Base-by-base conservation (phyloP, 2,797 vertebrate genomes). In the Xenops minutus region DNA sequence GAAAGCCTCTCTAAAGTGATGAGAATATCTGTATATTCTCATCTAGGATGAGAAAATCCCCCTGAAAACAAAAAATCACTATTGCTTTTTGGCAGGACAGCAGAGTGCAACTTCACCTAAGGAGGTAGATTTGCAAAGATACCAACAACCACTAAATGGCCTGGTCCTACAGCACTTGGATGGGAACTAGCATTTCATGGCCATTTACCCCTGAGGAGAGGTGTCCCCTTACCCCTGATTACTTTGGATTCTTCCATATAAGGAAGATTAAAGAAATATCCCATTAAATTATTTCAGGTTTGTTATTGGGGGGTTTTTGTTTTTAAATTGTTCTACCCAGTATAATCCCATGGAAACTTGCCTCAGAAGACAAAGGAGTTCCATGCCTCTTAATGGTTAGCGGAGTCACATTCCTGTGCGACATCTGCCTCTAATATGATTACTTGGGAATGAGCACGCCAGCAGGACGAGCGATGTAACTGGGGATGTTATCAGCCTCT, bases 1-100 rank as follows among this genome's bases (percentile, higher is more conserved):
- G 49, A 96, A 96, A 88, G 52, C 36, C 30, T 92, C 61, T 92
- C 88, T 82, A 94, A 93, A 92, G 72, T 54, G 44, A 89, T 83
- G 88, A 84, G 94, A 93, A 92, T 96, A 82, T 88, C 36, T 88
- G 69, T 75, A 37, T 77, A 91, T 75, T 88, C 87, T 95, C 93
- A 88, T 89, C 30, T 58, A 93, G 80, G 9, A 87, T 88, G 92
- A 93, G 77, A 92, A 90, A 88, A 39, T 12, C 36, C 41, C 36
- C 19, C 29, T 69, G 39, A 86, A 95, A 95, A 58, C 52, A 48
- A 61, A 62, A 77, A 83, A 91, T 74, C 41, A 95, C 92, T 96
- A 85, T 90, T 92, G 64, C 67, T 90, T 94, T 95, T 95, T 95
- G 88, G 94, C 90, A 96, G 61, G 71, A 64, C 0, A 9, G 61